These are phyloP conservation scores for Kradibia gibbosae DNA, from an alignment of 1,140 invertebrate genomes.

Conservation along the genomic window DNA sequence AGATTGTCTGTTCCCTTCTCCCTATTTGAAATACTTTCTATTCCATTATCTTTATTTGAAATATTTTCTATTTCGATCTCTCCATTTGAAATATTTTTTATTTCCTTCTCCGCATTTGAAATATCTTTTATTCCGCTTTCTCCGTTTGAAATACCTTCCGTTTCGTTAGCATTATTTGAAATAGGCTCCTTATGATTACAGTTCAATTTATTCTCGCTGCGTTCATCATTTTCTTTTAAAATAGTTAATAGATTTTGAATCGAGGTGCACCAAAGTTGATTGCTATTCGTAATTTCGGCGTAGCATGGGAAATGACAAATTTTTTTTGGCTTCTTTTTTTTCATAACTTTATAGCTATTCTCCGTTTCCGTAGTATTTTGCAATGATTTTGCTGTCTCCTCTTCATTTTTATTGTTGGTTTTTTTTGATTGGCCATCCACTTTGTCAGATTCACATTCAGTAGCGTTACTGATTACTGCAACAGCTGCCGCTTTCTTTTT, in stretches of 20 bases:
- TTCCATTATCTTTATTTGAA: neutral
- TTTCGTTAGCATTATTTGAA: too few species aligned
- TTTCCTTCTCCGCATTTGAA: neutral
- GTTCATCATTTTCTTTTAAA: conserved; percentile 7
- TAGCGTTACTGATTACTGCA: neutral
- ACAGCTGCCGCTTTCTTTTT: conserved; percentile 43
- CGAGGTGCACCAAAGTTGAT: conserved; percentile 38
- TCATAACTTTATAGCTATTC: conserved; percentile 20
- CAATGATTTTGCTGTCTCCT: neutral
- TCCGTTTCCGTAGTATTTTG: neutral
- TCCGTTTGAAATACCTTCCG: neutral
- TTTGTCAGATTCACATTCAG: neutral
- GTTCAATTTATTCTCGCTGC: conserved; percentile 16
- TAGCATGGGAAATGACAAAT: conserved; percentile 27
- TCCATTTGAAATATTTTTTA: neutral
- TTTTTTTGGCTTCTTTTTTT: conserved; percentile 48
- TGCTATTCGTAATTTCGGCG: conserved; percentile 28
- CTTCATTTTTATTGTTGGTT: neutral
- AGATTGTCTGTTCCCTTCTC: too few species aligned
- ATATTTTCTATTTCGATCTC: conserved; percentile 2
- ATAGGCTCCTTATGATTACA: too few species aligned
- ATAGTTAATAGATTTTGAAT: conserved; percentile 23
- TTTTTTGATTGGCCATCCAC: neutral
- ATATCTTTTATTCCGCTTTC: conserved; percentile 10
- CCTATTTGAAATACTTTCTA: too few species aligned